Conservation (phyloP, 1,140 invertebrate species). For the Kradibia gibbosae region DNA sequence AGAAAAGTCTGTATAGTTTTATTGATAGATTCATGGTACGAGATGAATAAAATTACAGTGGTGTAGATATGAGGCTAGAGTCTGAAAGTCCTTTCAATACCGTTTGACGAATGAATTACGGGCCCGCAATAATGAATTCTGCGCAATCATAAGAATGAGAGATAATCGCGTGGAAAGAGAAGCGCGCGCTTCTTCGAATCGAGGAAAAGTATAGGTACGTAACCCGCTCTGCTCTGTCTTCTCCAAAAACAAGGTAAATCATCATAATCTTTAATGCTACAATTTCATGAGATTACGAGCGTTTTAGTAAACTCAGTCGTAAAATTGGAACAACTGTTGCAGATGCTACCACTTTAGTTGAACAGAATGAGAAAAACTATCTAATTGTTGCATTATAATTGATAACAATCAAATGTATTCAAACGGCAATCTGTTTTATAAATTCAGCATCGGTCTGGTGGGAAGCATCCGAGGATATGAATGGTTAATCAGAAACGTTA, state of each 20-base stretch:
- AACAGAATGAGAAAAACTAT: not conserved
- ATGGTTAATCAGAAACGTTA: too few relatives aligned
- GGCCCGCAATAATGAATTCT: slow-evolving; percentile 34
- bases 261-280: not conserved
- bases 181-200: slow-evolving; percentile 41
- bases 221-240: not conserved
- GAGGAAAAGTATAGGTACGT: not conserved
- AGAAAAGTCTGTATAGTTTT: too few relatives aligned
- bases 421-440: too few relatives aligned
- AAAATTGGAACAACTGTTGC: too few relatives aligned
- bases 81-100: not conserved
- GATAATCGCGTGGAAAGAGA: slow-evolving; percentile 40
- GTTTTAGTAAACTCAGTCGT: not conserved
- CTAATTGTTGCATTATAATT: not conserved
- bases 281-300: not conserved
- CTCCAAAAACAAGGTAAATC: not conserved
- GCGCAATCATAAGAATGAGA: slow-evolving; percentile 5
- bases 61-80: too few relatives aligned
- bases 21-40: too few relatives aligned
- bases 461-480: too few relatives aligned
- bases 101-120: not conserved
- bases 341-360: too few relatives aligned
- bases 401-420: too few relatives aligned
- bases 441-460: too few relatives aligned
- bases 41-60: too few relatives aligned